Evolutionary conservation across 2,113 vertebrate species (phyloP), one percentile per base, ranked within the genome.

Genomic region (Camelus dromedarius): DNA sequence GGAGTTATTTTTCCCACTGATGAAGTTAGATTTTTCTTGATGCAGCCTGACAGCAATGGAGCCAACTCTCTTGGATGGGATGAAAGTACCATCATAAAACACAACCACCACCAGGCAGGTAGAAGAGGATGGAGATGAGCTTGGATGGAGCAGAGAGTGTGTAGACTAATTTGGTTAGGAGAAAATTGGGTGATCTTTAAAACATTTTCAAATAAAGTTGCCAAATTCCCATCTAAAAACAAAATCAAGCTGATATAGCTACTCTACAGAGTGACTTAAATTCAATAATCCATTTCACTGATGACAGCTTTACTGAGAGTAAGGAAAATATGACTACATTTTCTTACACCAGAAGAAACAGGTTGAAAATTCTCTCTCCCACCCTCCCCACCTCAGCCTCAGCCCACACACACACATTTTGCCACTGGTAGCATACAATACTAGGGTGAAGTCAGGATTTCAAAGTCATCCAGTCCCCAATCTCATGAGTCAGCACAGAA

Each of bases 151-250:
- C 18, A 52, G 54, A 82, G 28, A 10, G 8, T 88, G 4, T 56
- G 6, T 30, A 94, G 28, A 89, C 76, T 38, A 75, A 75, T 79
- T 2, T 83, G 56, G 12, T 50, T 35, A 88, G 76, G 56, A 91
- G 86, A 96, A 70, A 10, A 56, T 13, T 91, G 80, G 16, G 70
- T 93, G 92, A 95, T 50, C 32, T 54, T 96, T 89, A 46, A 81
- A 94, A 91, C 15, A 88, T 70, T 92, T 96, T 86, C 73, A 95
- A 76, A 92, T 94, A 82, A 93, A 94, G 24, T 35, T 95, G 38
- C 70, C 82, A 86, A 97, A 91, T 93, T 97, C 72, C 83, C 95
- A 89, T 92, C 82, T 96, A 75, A n/a, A 95, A 97, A 91, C 30
- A 82, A 85, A 93, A 66, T 89, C 92, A 94, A 93, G 77, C 75